phyloP scores from a whole-genome alignment of 1,140 invertebrate species.

The Luehdorfia chinensis region DNA sequence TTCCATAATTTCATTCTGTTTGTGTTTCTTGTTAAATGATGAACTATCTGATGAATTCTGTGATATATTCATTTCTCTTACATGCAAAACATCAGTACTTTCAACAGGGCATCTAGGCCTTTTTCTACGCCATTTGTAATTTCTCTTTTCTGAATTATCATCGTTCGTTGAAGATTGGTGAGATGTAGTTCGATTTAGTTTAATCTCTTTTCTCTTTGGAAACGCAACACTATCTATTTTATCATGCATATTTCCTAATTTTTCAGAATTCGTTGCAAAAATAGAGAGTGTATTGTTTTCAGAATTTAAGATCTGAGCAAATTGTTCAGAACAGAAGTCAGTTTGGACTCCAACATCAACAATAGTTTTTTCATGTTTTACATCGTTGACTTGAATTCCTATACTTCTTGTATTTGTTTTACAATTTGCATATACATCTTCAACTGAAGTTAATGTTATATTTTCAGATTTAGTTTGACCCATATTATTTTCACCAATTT shows the following conservation, averaged over 20 bases:
- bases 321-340: conserved; percentile 12
- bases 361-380: conserved; percentile 1
- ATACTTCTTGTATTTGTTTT: too few species aligned
- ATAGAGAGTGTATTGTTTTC: too few species aligned
- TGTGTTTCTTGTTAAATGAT: not conserved
- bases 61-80: not conserved
- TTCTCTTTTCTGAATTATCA: conserved; percentile 20
- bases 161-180: not conserved
- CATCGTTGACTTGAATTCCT: not conserved
- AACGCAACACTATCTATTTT: not conserved
- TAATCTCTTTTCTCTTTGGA: conserved; percentile 18
- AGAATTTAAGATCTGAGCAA: conserved; percentile 1
- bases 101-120: not conserved
- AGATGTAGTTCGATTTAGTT: conserved; percentile 22
- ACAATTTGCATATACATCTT: too few species aligned
- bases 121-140: conserved; percentile 32
- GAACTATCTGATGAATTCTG: not conserved
- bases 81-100: not conserved
- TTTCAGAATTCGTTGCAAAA: too few species aligned
- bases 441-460: too few species aligned
- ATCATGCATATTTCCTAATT: too few species aligned
- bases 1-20: not conserved
- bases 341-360: conserved; percentile 30
- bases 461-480: too few species aligned
- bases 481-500: too few species aligned